Percentiles rank a stretch among this genome's conserved stretches.
These are phyloP conservation scores for Todiramphus saurophagus DNA, from an alignment of 2,113 vertebrate genomes.

Conservation along the genomic window DNA sequence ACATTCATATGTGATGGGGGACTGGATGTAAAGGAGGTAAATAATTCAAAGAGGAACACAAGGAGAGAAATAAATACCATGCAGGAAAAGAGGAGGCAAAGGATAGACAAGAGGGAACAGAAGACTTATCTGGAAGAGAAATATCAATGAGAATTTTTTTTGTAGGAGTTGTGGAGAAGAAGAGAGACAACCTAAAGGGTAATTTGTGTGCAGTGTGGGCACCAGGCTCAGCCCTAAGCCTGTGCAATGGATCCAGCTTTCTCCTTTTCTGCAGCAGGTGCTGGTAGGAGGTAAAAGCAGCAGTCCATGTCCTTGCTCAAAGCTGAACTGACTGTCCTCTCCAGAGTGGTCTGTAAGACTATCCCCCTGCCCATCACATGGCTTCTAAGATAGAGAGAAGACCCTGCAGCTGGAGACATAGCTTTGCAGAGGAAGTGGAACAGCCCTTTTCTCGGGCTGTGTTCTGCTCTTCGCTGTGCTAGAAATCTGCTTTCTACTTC, in stretches of 20 bases:
- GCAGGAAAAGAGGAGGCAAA: background rate
- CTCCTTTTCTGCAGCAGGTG: background rate
- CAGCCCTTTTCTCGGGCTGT: accelerated
- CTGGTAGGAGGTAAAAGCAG: background rate
- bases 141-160: background rate
- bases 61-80: background rate
- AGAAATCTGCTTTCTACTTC: background rate
- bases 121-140: background rate
- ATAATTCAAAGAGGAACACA: background rate
- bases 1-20: background rate
- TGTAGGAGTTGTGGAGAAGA: background rate
- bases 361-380: background rate
- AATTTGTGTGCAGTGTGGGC: background rate
- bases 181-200: background rate
- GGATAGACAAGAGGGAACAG: background rate
- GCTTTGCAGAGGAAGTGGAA: background rate
- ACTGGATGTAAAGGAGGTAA: background rate
- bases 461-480: background rate
- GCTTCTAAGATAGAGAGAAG: background rate
- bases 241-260: background rate
- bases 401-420: background rate
- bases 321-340: background rate
- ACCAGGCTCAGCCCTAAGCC: background rate
- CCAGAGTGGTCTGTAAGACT: background rate
- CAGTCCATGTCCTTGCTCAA: background rate